Percentiles rank a stretch among this genome's conserved stretches.
phyloP scores from a whole-genome alignment of 1,140 invertebrate species.

The Bradynema listronoti region DNA sequence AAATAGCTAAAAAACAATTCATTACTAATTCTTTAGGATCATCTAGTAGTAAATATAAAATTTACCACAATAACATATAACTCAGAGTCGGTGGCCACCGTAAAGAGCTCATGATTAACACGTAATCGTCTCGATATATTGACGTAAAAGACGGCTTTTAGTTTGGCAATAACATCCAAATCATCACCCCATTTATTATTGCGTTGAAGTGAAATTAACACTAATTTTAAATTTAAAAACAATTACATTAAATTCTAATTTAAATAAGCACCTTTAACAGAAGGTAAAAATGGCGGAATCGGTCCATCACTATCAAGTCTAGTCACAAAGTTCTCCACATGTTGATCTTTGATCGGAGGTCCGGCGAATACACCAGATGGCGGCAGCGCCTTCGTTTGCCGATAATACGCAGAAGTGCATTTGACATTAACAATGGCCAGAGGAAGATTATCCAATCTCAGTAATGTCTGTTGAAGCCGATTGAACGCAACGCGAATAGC shows the following conservation, averaged over 20 bases:
- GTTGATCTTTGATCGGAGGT: no score
- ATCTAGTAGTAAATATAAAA: no score
- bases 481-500: slow-evolving; percentile 4
- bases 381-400: slow-evolving; percentile 4
- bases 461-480: slow-evolving; percentile 1
- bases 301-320: no score
- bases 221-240: neutral
- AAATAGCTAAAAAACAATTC: neutral
- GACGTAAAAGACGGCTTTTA: slow-evolving; percentile 8
- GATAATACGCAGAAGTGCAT: slow-evolving; percentile 10
- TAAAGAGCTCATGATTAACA: neutral
- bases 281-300: slow-evolving; percentile 9
- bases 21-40: no score
- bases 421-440: slow-evolving; percentile 2
- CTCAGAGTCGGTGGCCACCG: neutral
- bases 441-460: slow-evolving; percentile 2
- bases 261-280: slow-evolving; percentile 7
- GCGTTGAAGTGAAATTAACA: slow-evolving; percentile 1
- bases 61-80: slow-evolving; percentile 1
- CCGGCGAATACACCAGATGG: neutral
- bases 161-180: slow-evolving; percentile 4
- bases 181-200: slow-evolving; percentile 9
- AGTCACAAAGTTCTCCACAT: no score
- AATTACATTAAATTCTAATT: neutral
- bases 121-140: neutral